Evolutionary conservation across 2,888 invertebrate species (phyloP).

Genomic region (Minunthozetes semirufus): DNA sequence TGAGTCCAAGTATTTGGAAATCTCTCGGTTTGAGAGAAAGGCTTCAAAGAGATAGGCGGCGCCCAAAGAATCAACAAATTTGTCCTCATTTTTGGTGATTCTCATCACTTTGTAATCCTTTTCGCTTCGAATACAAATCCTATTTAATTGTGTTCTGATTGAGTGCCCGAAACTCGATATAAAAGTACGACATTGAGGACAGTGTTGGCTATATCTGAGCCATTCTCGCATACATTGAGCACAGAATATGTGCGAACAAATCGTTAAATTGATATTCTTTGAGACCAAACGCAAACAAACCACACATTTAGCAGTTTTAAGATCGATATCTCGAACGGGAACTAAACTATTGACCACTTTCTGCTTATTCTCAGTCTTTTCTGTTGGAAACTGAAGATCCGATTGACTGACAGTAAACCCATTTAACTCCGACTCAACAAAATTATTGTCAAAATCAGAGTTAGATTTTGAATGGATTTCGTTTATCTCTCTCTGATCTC

Average conservation of each 20-base stretch:
- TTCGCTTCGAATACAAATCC: background rate
- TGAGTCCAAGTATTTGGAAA: background rate
- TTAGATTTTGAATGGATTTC: background rate
- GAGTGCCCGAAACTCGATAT: background rate
- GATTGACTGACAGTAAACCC: background rate
- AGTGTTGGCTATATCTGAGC: slow-evolving; percentile 18
- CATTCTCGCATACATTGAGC: background rate
- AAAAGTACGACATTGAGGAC: slow-evolving; percentile 10
- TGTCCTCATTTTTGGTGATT: background rate
- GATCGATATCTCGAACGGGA: background rate
- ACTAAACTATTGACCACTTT: background rate
- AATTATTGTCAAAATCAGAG: background rate
- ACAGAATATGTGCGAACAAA: slow-evolving; percentile 14
- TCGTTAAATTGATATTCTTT: background rate
- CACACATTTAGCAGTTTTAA: background rate
- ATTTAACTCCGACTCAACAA: background rate
- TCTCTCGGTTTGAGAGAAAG: background rate
- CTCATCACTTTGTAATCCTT: background rate
- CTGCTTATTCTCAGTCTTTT: background rate
- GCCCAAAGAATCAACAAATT: background rate
- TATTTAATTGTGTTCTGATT: background rate
- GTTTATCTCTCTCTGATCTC: background rate
- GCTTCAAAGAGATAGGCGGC: background rate
- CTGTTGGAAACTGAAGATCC: background rate
- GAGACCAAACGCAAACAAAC: background rate